Evolutionary conservation across 2,113 vertebrate genomes (phyloP).

Genomic region (Leptobrachium leishanense): DNA sequence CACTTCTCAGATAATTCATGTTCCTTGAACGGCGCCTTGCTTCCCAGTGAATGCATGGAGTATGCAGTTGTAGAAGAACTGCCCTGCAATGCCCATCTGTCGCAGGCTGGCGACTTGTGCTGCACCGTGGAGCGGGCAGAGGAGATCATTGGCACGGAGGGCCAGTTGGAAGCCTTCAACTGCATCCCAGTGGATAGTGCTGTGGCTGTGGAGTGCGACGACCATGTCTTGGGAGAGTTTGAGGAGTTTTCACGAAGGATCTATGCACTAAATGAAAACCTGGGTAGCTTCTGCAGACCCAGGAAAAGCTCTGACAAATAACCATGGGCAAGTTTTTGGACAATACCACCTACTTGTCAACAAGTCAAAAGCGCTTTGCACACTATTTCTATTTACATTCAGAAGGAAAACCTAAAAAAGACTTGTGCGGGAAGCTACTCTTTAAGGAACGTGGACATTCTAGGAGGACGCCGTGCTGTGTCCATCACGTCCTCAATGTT

Average conservation of each 20-base stretch:
- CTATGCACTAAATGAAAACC: constrained; percentile 90
- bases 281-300: constrained; percentile 89
- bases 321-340: constrained; percentile 46
- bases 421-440: neutral
- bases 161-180: constrained; percentile 82
- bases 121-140: constrained; percentile 92
- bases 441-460: neutral
- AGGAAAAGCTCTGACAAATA: constrained; percentile 94
- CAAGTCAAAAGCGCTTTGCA: constrained; percentile 70
- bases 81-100: constrained; percentile 13
- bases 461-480: neutral
- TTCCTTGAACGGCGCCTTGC: constrained; percentile 60
- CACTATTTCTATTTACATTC: constrained; percentile 60
- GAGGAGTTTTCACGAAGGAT: constrained; percentile 97
- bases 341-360: constrained; percentile 13
- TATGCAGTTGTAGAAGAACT: neutral
- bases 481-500: neutral
- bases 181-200: constrained; percentile 93
- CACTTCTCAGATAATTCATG: constrained; percentile 51
- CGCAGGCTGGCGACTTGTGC: constrained; percentile 56
- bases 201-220: constrained; percentile 91
- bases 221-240: constrained; percentile 94
- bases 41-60: constrained; percentile 53
- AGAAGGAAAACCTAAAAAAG: neutral
- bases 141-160: constrained; percentile 94